Evolutionary conservation across 2,888 invertebrate genomes (phyloP).

Genomic region (Chalcis sispes): DNA sequence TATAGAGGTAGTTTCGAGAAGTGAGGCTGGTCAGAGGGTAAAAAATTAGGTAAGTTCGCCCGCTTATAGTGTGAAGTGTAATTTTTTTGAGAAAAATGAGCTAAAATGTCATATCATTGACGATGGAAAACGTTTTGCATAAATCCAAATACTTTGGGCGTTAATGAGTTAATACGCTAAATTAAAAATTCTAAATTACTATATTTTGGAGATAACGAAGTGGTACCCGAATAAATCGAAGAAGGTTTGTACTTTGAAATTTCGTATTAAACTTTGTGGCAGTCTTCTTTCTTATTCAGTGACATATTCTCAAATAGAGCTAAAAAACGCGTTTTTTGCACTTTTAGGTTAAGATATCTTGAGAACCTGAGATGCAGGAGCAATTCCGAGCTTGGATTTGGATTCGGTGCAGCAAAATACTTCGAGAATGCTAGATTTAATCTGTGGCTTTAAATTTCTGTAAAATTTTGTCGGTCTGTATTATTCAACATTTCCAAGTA

Average conservation of each 20-base stretch:
- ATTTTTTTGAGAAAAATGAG: too few species aligned
- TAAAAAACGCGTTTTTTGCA: not conserved
- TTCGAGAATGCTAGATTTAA: not conserved
- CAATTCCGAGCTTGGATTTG: conserved; percentile 1
- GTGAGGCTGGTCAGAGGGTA: too few species aligned
- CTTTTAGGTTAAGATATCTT: conserved; percentile 5
- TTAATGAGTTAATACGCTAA: too few species aligned
- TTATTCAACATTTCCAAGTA: too few species aligned
- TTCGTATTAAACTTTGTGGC: not conserved
- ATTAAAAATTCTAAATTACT: too few species aligned
- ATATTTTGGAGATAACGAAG: too few species aligned
- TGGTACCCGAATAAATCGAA: not conserved
- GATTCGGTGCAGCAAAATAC: not conserved
- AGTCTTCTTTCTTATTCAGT: not conserved
- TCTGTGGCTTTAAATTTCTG: not conserved
- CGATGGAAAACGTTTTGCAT: too few species aligned
- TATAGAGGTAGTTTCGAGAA: too few species aligned
- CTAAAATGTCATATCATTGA: too few species aligned
- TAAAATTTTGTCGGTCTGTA: not conserved
- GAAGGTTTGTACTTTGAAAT: not conserved
- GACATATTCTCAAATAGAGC: not conserved
- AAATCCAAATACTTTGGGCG: too few species aligned
- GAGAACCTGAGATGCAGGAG: not conserved
- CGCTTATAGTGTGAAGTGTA: too few species aligned
- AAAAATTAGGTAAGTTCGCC: too few species aligned